These are phyloP conservation scores for Brachyhypopomus gauderio DNA, from an alignment of 2,113 vertebrate species.

Conservation along the genomic window DNA sequence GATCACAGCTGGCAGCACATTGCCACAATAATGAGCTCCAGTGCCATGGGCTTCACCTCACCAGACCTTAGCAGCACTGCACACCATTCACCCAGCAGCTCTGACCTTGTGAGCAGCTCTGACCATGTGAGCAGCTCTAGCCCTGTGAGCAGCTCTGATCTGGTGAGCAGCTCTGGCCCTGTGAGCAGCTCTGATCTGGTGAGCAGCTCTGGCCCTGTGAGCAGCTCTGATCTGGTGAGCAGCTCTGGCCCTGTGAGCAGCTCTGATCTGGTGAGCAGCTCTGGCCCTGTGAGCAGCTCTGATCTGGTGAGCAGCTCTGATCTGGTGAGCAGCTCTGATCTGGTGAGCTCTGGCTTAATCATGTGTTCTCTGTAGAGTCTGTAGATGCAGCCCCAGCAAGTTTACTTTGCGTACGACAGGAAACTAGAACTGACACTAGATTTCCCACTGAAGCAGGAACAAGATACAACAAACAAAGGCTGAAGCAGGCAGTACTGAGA, in stretches of 20 bases:
- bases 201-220: background rate
- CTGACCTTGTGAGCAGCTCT: background rate
- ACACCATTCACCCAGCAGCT: background rate
- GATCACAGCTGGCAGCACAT: background rate
- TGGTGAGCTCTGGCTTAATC: background rate
- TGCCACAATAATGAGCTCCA: slow-evolving; percentile 32
- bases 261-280: background rate
- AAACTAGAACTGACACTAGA: background rate
- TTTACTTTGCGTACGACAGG: background rate
- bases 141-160: background rate
- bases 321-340: no score
- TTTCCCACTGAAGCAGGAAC: no score
- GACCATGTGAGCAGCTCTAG: background rate
- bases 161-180: background rate
- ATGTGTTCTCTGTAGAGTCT: background rate
- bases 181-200: background rate
- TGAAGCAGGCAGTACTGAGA: no score
- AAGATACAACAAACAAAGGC: no score
- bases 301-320: background rate
- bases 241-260: background rate
- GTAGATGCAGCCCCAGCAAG: no score
- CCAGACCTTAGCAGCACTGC: background rate
- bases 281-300: background rate
- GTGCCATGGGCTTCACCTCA: background rate
- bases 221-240: background rate